Conservation (phyloP, 2,888 invertebrate genomes). For the Acleris sparsana region DNA sequence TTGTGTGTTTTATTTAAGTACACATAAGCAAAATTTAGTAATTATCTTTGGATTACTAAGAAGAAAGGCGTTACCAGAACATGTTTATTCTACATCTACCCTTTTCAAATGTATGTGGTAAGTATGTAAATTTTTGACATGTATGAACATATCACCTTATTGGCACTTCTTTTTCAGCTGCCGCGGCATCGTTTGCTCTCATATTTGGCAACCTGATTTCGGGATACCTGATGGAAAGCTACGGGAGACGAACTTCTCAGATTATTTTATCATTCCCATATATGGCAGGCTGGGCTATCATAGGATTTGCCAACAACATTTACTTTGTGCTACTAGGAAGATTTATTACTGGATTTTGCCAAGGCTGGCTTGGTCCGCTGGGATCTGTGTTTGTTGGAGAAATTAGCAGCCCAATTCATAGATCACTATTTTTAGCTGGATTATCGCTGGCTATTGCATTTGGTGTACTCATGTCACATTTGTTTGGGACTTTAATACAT, state of each 20-base stretch:
- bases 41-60: too few relatives aligned
- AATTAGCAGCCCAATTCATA: conserved; percentile 82
- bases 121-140: not conserved
- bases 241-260: conserved; percentile 83
- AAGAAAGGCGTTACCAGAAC: too few relatives aligned
- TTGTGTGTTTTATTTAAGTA: too few relatives aligned
- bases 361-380: conserved; percentile 83
- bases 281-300: conserved; percentile 83
- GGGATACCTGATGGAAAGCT: conserved; percentile 84
- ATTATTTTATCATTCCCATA: conserved; percentile 80
- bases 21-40: too few relatives aligned
- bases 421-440: conserved; percentile 85
- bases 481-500: conserved; percentile 85
- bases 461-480: conserved; percentile 86
- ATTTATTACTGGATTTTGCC: conserved; percentile 82
- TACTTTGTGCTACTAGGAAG: conserved; percentile 79
- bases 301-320: conserved; percentile 78
- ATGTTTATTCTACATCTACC: too few relatives aligned
- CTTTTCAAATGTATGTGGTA: too few relatives aligned
- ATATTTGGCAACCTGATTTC: conserved; percentile 84
- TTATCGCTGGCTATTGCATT: conserved; percentile 85
- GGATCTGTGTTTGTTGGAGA: conserved; percentile 85
- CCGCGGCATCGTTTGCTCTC: conserved; percentile 84
- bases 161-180: conserved; percentile 72
- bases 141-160: not conserved